These are phyloP conservation scores for Rotaria macrura DNA, from an alignment of 2,888 invertebrate species.

Conservation along the genomic window DNA sequence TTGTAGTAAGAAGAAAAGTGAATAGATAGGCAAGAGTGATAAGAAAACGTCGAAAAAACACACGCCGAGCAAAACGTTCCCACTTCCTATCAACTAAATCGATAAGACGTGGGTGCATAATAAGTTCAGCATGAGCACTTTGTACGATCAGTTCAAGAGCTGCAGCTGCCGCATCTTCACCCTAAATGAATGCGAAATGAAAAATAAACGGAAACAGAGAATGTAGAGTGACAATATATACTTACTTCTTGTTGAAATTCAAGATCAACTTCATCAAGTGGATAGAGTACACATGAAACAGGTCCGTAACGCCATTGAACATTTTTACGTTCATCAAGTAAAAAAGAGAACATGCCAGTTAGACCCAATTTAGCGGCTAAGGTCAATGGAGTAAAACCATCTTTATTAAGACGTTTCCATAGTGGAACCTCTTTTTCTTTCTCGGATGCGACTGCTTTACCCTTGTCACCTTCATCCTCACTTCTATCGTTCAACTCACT, in stretches of 20 bases:
- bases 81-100: not conserved
- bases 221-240: not conserved
- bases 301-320: constrained; percentile 88
- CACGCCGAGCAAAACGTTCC: not conserved
- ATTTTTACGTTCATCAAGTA: constrained; percentile 83
- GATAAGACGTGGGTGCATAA: not conserved
- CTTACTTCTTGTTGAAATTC: not conserved
- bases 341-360: constrained; percentile 87
- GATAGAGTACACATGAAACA: constrained; percentile 94
- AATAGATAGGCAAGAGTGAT: not conserved
- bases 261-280: constrained; percentile 69
- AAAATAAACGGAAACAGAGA: not conserved
- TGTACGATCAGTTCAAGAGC: not conserved
- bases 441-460: not conserved
- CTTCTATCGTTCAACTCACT: not conserved
- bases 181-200: not conserved
- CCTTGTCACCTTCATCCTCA: not conserved
- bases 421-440: not conserved
- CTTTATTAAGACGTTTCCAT: constrained; percentile 53
- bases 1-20: not conserved
- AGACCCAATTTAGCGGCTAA: constrained; percentile 81
- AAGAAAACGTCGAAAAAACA: not conserved
- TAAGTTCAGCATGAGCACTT: not conserved
- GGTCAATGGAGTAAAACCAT: constrained; percentile 78
- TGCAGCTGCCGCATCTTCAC: not conserved